These are phyloP conservation scores for Pomphorhynchus laevis DNA, from an alignment of 1,140 invertebrate genomes.

Conservation along the genomic window DNA sequence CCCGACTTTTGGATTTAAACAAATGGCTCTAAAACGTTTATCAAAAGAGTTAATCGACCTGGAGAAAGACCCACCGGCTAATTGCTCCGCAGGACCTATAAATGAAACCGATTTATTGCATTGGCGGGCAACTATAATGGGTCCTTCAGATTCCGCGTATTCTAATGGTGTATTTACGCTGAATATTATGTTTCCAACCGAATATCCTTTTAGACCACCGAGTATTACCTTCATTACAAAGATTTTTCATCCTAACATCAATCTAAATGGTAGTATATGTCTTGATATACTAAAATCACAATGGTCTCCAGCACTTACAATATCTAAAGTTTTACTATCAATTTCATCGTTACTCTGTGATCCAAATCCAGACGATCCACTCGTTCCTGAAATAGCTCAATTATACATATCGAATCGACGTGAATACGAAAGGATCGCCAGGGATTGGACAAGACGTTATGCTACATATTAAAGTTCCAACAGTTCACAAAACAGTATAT, in stretches of 20 bases:
- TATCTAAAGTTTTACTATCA: constrained; percentile 4
- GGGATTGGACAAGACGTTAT: constrained; percentile 86
- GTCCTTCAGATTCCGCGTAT: constrained; percentile 3
- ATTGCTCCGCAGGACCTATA: constrained; percentile 11
- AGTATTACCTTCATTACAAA: constrained; percentile 32
- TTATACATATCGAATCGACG: constrained; percentile 82
- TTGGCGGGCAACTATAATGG: constrained; percentile 13
- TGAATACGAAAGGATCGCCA: constrained; percentile 78
- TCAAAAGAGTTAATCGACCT: constrained; percentile 1
- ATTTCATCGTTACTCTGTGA: constrained; percentile 8
- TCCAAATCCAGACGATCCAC: constrained; percentile 29
- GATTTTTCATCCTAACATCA: not conserved
- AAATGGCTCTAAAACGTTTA: constrained; percentile 5
- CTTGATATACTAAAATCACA: not conserved
- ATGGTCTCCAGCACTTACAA: constrained; percentile 12
- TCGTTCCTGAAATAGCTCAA: constrained; percentile 82
- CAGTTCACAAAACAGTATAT: too few relatives aligned
- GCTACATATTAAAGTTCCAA: constrained; percentile 21
- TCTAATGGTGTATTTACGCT: not conserved
- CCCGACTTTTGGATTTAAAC: too few relatives aligned
- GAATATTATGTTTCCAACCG: too few relatives aligned
- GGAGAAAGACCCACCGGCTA: constrained; percentile 7
- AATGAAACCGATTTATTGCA: constrained; percentile 11
- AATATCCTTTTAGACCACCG: constrained; percentile 95
- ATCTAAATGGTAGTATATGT: not conserved